Percentiles rank a stretch among this genome's conserved stretches.
phyloP scores from a whole-genome alignment of 2,113 vertebrate genomes.

The Copsychus sechellarum region DNA sequence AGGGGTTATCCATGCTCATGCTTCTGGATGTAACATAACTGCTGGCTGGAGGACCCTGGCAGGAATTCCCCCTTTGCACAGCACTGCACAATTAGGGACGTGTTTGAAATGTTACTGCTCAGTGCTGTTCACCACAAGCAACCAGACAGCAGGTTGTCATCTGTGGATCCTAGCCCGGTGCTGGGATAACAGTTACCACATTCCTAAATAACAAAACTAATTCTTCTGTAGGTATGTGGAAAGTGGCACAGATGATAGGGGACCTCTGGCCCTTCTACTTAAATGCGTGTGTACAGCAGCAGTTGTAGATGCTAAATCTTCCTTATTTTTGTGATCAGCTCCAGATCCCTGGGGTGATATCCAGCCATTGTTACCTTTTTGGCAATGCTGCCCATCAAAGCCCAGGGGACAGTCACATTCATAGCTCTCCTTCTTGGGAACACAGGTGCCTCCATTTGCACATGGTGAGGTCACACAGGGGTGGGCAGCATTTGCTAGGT shows the following conservation, averaged over 20 bases:
- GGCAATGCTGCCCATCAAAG: conserved; percentile 89
- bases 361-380: conserved; percentile 83
- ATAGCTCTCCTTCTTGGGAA: conserved; percentile 86
- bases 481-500: conserved; percentile 85
- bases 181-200: background rate
- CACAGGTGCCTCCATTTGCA: conserved; percentile 86
- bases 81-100: background rate
- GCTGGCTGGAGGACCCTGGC: background rate
- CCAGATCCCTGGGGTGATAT: background rate
- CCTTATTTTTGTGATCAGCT: background rate
- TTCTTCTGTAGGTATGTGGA: background rate
- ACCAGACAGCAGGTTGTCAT: background rate
- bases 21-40: background rate
- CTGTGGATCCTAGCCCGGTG: background rate
- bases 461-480: conserved; percentile 87
- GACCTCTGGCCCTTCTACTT: conserved; percentile 24
- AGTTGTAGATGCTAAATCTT: background rate
- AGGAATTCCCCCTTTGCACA: background rate
- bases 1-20: background rate
- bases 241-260: background rate
- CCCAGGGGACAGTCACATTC: conserved; percentile 94
- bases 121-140: background rate
- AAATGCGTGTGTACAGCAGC: background rate
- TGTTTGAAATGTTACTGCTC: background rate
- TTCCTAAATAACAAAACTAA: background rate